Evolutionary conservation across 2,797 vertebrate species (phyloP).

Genomic region (Sebastes elongatus): DNA sequence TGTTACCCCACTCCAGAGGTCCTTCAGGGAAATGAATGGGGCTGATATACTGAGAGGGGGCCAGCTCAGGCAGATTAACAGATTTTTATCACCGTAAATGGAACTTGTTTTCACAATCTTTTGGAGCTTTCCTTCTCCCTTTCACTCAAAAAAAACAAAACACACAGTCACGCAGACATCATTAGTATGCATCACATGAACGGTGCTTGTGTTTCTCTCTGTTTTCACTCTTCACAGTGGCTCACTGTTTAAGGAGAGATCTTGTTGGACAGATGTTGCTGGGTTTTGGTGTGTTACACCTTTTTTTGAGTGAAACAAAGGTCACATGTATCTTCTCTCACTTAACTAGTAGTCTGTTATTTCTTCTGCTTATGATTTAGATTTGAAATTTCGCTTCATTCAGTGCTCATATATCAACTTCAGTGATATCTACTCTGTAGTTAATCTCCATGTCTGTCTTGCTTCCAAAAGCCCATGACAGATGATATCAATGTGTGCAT

Average conservation of each 20-base stretch:
- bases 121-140: conserved; percentile 40
- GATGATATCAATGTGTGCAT: background rate
- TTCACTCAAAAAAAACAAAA: conserved; percentile 25
- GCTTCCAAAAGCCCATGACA: background rate
- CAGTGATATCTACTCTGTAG: background rate
- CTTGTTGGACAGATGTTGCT: conserved; percentile 23
- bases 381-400: background rate
- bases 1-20: conserved; percentile 60
- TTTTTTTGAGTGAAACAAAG: conserved; percentile 5
- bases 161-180: conserved; percentile 20
- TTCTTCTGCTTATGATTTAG: background rate
- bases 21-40: conserved; percentile 66
- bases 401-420: background rate
- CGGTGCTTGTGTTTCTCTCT: conserved; percentile 1
- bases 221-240: conserved; percentile 9
- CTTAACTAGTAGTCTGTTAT: background rate
- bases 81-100: conserved; percentile 72
- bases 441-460: background rate
- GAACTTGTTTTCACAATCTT: conserved; percentile 65
- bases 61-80: conserved; percentile 65
- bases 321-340: background rate
- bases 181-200: conserved; percentile 54
- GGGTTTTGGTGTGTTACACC: background rate
- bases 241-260: conserved; percentile 4
- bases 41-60: conserved; percentile 47